These are phyloP conservation scores for Lipophrys pholis DNA, from an alignment of 2,113 vertebrate species.

Conservation along the genomic window DNA sequence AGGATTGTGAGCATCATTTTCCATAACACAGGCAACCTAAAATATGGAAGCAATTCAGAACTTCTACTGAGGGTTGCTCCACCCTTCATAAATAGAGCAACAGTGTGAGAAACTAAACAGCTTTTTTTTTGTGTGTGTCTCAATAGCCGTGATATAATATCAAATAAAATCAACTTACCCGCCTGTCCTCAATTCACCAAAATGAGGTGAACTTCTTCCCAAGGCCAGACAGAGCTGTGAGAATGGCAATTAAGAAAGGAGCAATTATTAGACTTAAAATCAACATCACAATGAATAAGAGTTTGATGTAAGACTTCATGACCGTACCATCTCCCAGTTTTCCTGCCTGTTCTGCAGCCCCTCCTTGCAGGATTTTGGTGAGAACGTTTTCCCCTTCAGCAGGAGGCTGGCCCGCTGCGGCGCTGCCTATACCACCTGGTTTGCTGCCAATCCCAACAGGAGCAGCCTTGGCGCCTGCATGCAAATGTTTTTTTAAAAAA, in stretches of 20 bases:
- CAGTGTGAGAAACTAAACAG: constrained; percentile 6
- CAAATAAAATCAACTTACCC: constrained; percentile 82
- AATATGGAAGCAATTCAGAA: neutral
- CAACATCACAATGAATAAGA: too few species aligned
- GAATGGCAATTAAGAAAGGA: constrained; percentile 45
- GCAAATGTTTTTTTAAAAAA: constrained; percentile 44
- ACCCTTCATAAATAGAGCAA: neutral
- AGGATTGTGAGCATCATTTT: neutral
- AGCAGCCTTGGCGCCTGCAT: constrained; percentile 86
- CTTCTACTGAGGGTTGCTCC: constrained; percentile 18
- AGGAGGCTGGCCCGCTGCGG: constrained; percentile 82
- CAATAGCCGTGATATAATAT: neutral
- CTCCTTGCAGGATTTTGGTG: constrained; percentile 95
- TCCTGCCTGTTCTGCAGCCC: constrained; percentile 96
- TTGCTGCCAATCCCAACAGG: constrained; percentile 85
- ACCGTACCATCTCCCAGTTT: constrained; percentile 95
- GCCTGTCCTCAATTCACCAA: constrained; percentile 88
- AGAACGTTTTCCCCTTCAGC: constrained; percentile 92
- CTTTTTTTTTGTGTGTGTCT: neutral
- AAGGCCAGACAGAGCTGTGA: constrained; percentile 92
- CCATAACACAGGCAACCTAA: neutral
- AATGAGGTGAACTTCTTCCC: constrained; percentile 99
- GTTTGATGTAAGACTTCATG: neutral
- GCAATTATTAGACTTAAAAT: constrained; percentile 13
- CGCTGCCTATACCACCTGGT: constrained; percentile 80